Evolutionary conservation across 2,888 invertebrate genomes (phyloP).

Genomic region (Dolomedes plantarius): DNA sequence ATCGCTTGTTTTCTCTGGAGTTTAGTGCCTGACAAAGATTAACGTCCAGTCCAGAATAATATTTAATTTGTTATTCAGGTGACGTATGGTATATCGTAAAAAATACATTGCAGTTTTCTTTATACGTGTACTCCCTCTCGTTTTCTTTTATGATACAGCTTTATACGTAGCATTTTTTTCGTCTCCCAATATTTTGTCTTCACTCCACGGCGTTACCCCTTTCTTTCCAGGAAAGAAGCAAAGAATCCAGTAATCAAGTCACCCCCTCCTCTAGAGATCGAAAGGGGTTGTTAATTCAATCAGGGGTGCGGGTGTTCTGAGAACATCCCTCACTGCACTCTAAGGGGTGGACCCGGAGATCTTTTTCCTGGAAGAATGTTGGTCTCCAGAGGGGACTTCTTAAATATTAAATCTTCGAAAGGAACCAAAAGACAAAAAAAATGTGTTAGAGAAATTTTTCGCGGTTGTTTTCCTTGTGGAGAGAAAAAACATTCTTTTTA

Average conservation of each 20-base stretch:
- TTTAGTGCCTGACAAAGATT: too few relatives aligned
- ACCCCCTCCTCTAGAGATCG: conserved; percentile 26
- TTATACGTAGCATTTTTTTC: not conserved
- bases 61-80: not conserved
- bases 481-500: too few relatives aligned
- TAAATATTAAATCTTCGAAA: conserved; percentile 38
- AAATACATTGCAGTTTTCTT: not conserved
- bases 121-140: not conserved
- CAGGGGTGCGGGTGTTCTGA: conserved; percentile 38
- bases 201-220: conserved; percentile 32
- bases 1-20: too few relatives aligned
- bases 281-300: conserved; percentile 63
- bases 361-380: conserved; percentile 20
- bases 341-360: conserved; percentile 19
- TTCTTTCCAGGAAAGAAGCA: conserved; percentile 19
- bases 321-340: conserved; percentile 42
- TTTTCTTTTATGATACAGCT: not conserved
- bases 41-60: not conserved
- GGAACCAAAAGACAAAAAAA: not conserved
- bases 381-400: conserved; percentile 35
- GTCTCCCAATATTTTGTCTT: conserved; percentile 59
- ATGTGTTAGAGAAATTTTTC: too few relatives aligned
- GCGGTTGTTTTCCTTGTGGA: too few relatives aligned
- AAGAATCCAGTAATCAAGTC: conserved; percentile 66
- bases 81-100: not conserved